Percentiles rank a stretch among this genome's conserved stretches.
Evolutionary conservation across 2,797 vertebrate species (phyloP).

Genomic region (Muscicapa striata): DNA sequence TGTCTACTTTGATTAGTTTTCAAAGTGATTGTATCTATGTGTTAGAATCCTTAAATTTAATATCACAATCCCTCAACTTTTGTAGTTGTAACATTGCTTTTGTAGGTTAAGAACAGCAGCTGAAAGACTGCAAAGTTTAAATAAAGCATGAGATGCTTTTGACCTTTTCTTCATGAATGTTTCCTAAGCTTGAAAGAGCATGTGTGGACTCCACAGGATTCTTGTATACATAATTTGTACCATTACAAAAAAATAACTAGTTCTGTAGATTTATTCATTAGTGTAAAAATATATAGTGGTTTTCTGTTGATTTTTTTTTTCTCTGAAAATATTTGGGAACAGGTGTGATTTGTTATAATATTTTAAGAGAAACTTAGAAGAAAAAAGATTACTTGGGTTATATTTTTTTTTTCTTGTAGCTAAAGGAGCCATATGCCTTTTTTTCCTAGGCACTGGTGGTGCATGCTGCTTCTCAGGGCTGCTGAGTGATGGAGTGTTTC

Average conservation of each 20-base stretch:
- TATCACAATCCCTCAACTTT: neutral
- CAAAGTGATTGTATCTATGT: neutral
- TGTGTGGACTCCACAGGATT: neutral
- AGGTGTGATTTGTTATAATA: neutral
- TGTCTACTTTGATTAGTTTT: rapidly evolving
- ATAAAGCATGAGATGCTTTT: neutral
- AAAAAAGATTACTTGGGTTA: neutral
- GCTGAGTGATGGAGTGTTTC: neutral
- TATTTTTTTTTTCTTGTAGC: neutral
- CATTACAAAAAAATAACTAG: neutral
- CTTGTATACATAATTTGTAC: neutral
- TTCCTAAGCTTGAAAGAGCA: neutral
- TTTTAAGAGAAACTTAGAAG: neutral
- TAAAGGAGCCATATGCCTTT: neutral
- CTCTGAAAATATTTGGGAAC: neutral
- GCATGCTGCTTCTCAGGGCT: neutral
- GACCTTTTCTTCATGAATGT: neutral
- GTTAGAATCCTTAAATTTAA: neutral
- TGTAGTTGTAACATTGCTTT: neutral
- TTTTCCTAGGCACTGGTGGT: neutral
- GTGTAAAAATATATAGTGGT: neutral
- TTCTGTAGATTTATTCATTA: neutral
- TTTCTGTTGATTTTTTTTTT: neutral
- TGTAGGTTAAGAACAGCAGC: neutral
- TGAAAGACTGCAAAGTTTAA: neutral